phyloP scores from a whole-genome alignment of 2,797 vertebrate genomes.

The Thamnophis elegans region DNA sequence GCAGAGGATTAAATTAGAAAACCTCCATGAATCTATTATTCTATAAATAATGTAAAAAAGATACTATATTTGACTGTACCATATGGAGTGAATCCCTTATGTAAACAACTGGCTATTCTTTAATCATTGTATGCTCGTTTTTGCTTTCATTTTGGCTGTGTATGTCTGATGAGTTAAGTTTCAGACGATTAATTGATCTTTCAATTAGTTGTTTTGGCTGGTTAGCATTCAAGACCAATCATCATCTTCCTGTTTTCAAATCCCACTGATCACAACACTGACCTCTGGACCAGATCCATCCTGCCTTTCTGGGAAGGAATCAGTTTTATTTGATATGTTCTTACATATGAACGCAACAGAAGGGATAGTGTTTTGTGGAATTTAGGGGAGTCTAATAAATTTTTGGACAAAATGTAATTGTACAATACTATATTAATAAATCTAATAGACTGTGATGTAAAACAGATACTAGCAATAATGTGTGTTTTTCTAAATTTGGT shows the following conservation, averaged over 20 bases:
- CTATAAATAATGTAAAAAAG: background rate
- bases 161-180: constrained; percentile 52
- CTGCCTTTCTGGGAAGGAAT: background rate
- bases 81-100: background rate
- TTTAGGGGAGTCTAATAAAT: background rate
- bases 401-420: background rate
- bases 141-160: constrained; percentile 27
- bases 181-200: constrained; percentile 58
- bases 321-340: background rate
- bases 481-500: background rate
- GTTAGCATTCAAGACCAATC: constrained; percentile 20
- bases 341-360: background rate
- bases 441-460: background rate
- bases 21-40: background rate
- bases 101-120: constrained; percentile 45
- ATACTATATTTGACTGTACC: background rate
- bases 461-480: background rate
- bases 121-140: constrained; percentile 31
- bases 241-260: constrained; percentile 4
- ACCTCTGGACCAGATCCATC: constrained; percentile 19
- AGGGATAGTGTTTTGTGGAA: background rate
- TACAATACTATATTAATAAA: background rate
- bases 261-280: constrained; percentile 20
- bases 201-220: constrained; percentile 44
- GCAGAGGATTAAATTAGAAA: background rate